Percentiles rank a stretch among this genome's conserved stretches.
phyloP scores from a whole-genome alignment of 2,797 vertebrate species.

The Neosalanx taihuensis region DNA sequence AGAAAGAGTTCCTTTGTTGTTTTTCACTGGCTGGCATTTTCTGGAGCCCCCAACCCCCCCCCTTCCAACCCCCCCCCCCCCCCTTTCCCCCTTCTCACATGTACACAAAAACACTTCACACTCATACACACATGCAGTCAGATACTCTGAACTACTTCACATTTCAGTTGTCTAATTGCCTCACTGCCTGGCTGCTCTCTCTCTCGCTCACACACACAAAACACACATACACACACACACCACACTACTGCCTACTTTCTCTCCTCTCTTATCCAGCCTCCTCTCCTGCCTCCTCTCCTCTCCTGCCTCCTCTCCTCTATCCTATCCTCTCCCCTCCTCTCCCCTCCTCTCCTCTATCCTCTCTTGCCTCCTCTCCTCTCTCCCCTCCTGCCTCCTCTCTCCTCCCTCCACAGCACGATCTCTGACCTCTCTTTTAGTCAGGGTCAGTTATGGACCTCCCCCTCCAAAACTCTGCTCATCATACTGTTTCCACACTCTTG shows the following conservation, averaged over 20 bases:
- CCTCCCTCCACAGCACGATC: neutral
- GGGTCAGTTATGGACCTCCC: no score
- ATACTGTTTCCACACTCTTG: no score
- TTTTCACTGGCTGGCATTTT: neutral
- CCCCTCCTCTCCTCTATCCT: neutral
- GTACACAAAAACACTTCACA: neutral
- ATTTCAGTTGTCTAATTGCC: conserved; percentile 1
- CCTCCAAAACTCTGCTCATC: no score
- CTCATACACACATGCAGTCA: neutral
- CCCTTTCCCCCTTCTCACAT: no score
- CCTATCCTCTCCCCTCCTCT: neutral
- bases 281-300: neutral
- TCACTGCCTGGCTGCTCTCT: conserved; percentile 1
- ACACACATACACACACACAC: no score
- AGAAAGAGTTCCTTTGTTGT: conserved; percentile 9
- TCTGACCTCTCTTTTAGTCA: no score
- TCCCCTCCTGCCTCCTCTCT: neutral
- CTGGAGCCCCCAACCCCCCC: neutral
- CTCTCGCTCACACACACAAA: no score
- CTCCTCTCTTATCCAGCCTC: neutral
- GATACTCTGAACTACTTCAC: neutral
- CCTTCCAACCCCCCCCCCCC: no score
- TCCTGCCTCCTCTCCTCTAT: neutral
- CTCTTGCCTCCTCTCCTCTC: neutral
- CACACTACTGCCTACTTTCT: neutral